Evolutionary conservation across 2,888 invertebrate species (phyloP).

Genomic region (Leptopilina syphax): DNA sequence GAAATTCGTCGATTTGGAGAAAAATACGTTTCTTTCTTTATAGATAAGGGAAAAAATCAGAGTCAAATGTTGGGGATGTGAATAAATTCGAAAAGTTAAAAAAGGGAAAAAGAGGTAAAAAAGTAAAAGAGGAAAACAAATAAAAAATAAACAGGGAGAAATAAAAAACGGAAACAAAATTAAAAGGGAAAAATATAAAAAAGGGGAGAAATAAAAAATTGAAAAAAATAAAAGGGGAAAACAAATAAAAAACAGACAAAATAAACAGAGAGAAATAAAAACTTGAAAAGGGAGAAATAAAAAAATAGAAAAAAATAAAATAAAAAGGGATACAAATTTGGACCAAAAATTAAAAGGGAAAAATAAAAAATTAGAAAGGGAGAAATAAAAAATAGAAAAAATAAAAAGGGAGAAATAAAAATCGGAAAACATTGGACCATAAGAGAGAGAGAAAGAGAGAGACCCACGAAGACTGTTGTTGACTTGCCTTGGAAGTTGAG

Average conservation of each 20-base stretch:
- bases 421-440: not conserved
- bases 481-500: constrained; percentile 98
- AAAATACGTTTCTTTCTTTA: not conserved
- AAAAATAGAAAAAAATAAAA: too few relatives aligned
- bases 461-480: constrained; percentile 47
- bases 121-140: not conserved
- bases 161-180: too few relatives aligned
- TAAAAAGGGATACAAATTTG: not conserved
- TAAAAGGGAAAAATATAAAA: not conserved
- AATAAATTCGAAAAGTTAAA: too few relatives aligned
- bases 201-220: not conserved
- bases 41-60: too few relatives aligned
- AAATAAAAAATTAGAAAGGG: too few relatives aligned
- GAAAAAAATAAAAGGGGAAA: too few relatives aligned
- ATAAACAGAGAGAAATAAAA: not conserved
- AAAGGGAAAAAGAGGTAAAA: too few relatives aligned
- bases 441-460: not conserved
- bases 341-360: not conserved
- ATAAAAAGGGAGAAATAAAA: not conserved
- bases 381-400: not conserved
- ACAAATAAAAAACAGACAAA: too few relatives aligned
- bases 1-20: not conserved
- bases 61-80: too few relatives aligned
- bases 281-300: not conserved
- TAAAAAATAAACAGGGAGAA: too few relatives aligned